Base-by-base conservation (phyloP, 2,888 invertebrate species). In the Dasypogon diadema region DNA sequence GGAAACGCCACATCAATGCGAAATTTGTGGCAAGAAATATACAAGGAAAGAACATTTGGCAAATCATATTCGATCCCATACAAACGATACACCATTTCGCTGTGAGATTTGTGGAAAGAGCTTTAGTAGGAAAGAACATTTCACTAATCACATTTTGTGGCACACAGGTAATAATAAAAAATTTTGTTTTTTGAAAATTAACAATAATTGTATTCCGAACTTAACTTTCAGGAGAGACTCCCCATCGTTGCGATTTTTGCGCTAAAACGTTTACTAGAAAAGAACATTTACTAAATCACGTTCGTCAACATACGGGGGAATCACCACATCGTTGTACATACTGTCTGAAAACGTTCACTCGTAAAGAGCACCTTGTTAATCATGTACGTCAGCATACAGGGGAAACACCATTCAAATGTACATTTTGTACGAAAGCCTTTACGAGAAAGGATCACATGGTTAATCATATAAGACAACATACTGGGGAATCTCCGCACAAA, bases 91-190 rank as follows among this genome's bases (percentile, higher is more conserved):
- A 77, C 94, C 95, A 77, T 93, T 93, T 87, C 90, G 93, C 83
- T 95, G 95, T 86, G 93, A 94, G 85, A 92, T 93, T 83, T 95
- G 95, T 87, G 93, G 94, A 85, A 95, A 95, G 87, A 92, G 93
- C 80, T 95, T 95, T 87, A 94, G 94, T 77, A 89, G 94, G 84
- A 95, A 94, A 88, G 95, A 95, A 88, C 94, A 95, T 87, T 94
- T 93, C 88, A 93, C 92, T 90, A 94, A 94, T 88, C 94, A 94
- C 88, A 93, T 94, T 85, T 89, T 94, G 90, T 94, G 94, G 94
- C 94, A 94, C 86, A 93, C 94, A 82, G 92, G 90, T 90, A 93
- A 92, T 30, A 30, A 30, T 30, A 30, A 30, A 30, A 6, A 30
- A 30, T 8, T 5, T 30, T 30, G 3, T 30, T 30, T 30, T 30